Evolutionary conservation across 2,113 vertebrate species (phyloP).

Genomic region (Thryonomys swinderianus): DNA sequence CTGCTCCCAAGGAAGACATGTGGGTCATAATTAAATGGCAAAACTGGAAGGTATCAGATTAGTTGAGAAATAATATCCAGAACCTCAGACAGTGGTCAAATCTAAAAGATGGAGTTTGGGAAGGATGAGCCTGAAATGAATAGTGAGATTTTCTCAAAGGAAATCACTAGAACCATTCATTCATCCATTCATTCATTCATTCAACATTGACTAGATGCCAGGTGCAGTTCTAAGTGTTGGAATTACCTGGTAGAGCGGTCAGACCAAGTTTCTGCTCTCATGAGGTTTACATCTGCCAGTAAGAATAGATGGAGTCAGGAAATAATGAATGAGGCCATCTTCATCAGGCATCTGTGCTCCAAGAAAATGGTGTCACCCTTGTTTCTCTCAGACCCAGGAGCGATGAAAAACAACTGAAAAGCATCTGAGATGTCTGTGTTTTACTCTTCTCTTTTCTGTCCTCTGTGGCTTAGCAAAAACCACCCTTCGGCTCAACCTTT

Average conservation of each 20-base stretch:
- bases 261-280: background rate
- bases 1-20: constrained; percentile 57
- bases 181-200: too few species aligned
- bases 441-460: background rate
- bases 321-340: background rate
- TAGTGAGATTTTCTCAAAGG: background rate
- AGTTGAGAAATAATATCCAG: constrained; percentile 51
- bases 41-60: constrained; percentile 46
- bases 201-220: background rate
- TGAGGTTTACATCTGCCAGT: background rate
- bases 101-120: constrained; percentile 6
- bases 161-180: background rate
- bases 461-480: too few species aligned
- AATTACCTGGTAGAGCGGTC: background rate
- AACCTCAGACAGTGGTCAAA: background rate
- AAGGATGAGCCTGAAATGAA: background rate
- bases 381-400: background rate
- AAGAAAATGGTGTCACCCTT: background rate
- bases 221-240: background rate
- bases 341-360: accelerated
- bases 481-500: accelerated
- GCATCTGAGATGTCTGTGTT: background rate
- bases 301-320: background rate
- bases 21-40: constrained; percentile 51
- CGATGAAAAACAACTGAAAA: background rate